phyloP scores from a whole-genome alignment of 2,113 vertebrate genomes.

The Brevimyrus niger region DNA sequence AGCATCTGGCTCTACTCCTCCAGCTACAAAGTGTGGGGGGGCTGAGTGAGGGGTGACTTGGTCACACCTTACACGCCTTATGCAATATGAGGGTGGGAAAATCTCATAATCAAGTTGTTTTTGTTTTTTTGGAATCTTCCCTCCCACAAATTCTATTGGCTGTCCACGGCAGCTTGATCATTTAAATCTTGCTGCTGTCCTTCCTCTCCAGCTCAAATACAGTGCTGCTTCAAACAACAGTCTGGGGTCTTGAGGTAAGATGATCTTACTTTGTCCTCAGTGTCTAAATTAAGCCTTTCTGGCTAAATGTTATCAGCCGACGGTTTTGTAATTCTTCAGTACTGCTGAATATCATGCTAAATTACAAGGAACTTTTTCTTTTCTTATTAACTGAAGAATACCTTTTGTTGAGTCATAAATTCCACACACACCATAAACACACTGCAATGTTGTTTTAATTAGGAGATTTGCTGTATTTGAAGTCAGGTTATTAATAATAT shows the following conservation, averaged over 20 bases:
- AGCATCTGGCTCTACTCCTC: background rate
- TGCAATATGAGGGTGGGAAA: background rate
- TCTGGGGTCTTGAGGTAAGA: slow-evolving; percentile 11
- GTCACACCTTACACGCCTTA: background rate
- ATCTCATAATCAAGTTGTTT: background rate
- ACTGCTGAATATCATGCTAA: background rate
- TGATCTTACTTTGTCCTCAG: background rate
- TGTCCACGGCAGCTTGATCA: background rate
- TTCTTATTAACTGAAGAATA: background rate
- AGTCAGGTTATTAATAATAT: background rate
- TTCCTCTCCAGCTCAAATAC: background rate
- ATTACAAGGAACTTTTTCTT: background rate
- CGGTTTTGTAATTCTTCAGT: background rate
- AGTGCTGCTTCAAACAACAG: background rate
- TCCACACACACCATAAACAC: background rate
- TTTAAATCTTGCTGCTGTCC: slow-evolving; percentile 8
- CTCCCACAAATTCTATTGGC: slow-evolving; percentile 21
- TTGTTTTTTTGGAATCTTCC: background rate
- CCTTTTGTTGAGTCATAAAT: background rate
- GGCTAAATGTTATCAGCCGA: background rate
- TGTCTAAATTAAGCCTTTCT: too few relatives aligned
- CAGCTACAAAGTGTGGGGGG: background rate
- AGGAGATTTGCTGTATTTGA: background rate
- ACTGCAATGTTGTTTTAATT: background rate
- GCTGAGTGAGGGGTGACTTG: background rate